These are phyloP conservation scores for Hypsibius dujardini DNA, from an alignment of 1,140 invertebrate genomes.

Conservation along the genomic window DNA sequence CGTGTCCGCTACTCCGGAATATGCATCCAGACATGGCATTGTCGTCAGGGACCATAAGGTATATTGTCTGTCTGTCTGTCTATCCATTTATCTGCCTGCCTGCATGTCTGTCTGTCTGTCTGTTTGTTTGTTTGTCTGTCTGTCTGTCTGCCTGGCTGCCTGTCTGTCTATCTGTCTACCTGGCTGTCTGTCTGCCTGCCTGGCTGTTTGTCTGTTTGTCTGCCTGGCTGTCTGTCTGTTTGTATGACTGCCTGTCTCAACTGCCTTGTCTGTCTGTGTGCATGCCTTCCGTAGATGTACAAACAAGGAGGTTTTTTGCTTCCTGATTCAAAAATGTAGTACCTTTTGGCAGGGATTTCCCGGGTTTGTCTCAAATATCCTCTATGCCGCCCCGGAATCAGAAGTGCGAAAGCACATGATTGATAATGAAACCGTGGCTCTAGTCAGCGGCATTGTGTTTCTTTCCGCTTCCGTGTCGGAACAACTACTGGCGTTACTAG, in stretches of 20 bases:
- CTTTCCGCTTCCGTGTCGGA: conserved; percentile 32
- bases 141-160: background rate
- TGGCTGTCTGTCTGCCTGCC: conserved; percentile 25
- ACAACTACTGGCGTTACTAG: conserved; percentile 33
- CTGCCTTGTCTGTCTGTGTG: conserved; percentile 22
- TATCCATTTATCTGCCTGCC: background rate
- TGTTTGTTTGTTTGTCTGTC: conserved; percentile 23
- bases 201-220: background rate
- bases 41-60: conserved; percentile 31
- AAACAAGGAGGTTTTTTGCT: background rate
- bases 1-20: conserved; percentile 28
- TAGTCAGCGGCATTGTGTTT: conserved; percentile 32
- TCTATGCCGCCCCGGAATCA: background rate
- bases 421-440: background rate
- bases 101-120: conserved; percentile 21
- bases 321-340: background rate
- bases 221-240: background rate
- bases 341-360: background rate
- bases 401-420: background rate
- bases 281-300: conserved; percentile 24
- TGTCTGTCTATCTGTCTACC: conserved; percentile 15
- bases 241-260: background rate
- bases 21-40: conserved; percentile 34
- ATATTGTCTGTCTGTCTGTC: conserved; percentile 1
- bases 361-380: conserved; percentile 20